Percentiles rank a stretch among this genome's conserved stretches.
Conservation (phyloP, 2,888 invertebrate species). For the Dasypolia templi region DNA sequence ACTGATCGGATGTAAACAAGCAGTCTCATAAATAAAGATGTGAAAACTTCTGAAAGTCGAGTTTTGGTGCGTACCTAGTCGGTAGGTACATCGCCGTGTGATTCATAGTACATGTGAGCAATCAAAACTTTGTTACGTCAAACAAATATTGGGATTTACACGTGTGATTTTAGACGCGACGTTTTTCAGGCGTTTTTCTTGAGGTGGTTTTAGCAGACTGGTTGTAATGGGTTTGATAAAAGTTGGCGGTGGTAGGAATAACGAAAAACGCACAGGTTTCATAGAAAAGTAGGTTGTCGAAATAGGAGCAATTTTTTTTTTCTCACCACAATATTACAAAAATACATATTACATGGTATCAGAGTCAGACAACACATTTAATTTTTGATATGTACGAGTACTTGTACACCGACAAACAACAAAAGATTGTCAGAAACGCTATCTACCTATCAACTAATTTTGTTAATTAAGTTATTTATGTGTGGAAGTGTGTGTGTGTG, state of each 20-base stretch:
- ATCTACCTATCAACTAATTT: too few relatives aligned
- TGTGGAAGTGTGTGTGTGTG: too few relatives aligned
- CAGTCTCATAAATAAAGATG: slow-evolving; percentile 84
- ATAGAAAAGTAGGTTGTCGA: neutral
- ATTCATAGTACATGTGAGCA: slow-evolving; percentile 81
- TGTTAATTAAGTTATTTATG: too few relatives aligned
- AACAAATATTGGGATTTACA: slow-evolving; percentile 64
- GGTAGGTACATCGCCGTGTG: slow-evolving; percentile 73
- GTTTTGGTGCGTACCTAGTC: slow-evolving; percentile 65
- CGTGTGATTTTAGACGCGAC: slow-evolving; percentile 17
- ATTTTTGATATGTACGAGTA: too few relatives aligned
- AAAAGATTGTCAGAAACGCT: too few relatives aligned
- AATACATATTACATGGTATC: too few relatives aligned
- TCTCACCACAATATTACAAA: too few relatives aligned
- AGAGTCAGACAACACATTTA: too few relatives aligned
- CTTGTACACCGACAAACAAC: too few relatives aligned
- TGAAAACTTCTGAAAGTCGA: slow-evolving; percentile 73
- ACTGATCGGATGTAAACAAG: slow-evolving; percentile 81
- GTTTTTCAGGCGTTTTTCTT: slow-evolving; percentile 8
- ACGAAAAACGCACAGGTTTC: neutral
- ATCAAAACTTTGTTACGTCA: slow-evolving; percentile 78
- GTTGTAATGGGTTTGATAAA: neutral
- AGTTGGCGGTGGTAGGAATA: neutral
- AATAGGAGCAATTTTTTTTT: too few relatives aligned
- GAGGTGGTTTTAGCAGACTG: neutral